phyloP scores from a whole-genome alignment of 2,113 vertebrate genomes.

The Verasper variegatus region DNA sequence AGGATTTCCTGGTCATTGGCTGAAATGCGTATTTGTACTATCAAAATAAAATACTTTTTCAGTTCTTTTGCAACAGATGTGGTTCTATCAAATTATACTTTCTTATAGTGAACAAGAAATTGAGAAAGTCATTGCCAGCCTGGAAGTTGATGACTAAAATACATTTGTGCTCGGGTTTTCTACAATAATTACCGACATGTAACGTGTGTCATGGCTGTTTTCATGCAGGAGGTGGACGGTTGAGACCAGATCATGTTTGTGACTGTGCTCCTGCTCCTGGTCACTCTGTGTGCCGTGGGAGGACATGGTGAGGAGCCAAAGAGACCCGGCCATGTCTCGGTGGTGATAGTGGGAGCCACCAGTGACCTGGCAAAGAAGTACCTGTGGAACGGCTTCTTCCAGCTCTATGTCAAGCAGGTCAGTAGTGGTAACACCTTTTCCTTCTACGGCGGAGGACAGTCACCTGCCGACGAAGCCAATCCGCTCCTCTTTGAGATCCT shows the following conservation, averaged over 20 bases:
- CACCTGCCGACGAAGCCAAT: conserved; percentile 75
- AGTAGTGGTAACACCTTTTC: conserved; percentile 88
- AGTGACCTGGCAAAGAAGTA: conserved; percentile 96
- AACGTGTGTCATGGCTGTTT: conserved; percentile 16
- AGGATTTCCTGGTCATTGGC: too few species aligned
- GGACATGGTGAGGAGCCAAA: conserved; percentile 44
- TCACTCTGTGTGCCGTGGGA: conserved; percentile 67
- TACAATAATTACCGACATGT: neutral
- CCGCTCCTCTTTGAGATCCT: conserved; percentile 85
- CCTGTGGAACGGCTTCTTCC: conserved; percentile 94
- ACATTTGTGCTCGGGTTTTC: neutral
- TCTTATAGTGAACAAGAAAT: too few species aligned
- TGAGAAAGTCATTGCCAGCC: too few species aligned
- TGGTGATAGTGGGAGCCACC: conserved; percentile 91
- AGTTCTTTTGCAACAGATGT: too few species aligned
- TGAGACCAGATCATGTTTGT: conserved; percentile 78
- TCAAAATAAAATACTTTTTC: too few species aligned
- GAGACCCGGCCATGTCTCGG: conserved; percentile 87
- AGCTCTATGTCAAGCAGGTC: conserved; percentile 88
- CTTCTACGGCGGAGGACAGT: conserved; percentile 88
- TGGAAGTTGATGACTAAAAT: too few species aligned
- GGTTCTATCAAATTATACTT: too few species aligned
- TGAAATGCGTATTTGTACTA: too few species aligned
- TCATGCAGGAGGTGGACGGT: conserved; percentile 52
- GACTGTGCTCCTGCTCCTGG: conserved; percentile 70